These are phyloP conservation scores for Coendou prehensilis DNA, from an alignment of 2,797 vertebrate genomes.

Conservation along the genomic window DNA sequence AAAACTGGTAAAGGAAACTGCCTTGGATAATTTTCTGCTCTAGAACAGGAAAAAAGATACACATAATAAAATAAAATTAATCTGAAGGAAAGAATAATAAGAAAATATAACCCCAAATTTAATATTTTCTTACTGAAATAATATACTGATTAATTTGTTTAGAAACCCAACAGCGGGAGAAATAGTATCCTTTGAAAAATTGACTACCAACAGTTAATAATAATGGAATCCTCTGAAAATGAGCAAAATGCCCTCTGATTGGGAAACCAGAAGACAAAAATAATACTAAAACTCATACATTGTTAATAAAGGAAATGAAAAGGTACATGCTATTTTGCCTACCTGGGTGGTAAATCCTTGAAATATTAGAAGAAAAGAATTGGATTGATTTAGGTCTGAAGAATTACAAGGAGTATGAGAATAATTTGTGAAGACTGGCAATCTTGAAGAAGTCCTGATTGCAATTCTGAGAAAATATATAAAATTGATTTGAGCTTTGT, in stretches of 20 bases:
- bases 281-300: background rate
- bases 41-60: background rate
- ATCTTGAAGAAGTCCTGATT: background rate
- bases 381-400: background rate
- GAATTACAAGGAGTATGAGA: background rate
- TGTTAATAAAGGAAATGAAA: background rate
- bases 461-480: background rate
- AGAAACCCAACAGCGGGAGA: background rate
- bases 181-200: background rate
- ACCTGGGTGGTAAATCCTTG: background rate
- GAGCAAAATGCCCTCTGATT: background rate
- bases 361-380: background rate
- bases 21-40: background rate
- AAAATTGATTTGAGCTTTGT: background rate
- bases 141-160: background rate
- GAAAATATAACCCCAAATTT: background rate
- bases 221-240: background rate
- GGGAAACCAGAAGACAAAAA: background rate
- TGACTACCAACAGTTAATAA: background rate
- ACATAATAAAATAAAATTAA: background rate
- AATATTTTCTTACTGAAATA: background rate
- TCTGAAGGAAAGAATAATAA: background rate
- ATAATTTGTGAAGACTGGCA: background rate
- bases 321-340: background rate
- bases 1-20: background rate